phyloP scores from a whole-genome alignment of 2,113 vertebrate species.

The Himantopus leucocephalus region DNA sequence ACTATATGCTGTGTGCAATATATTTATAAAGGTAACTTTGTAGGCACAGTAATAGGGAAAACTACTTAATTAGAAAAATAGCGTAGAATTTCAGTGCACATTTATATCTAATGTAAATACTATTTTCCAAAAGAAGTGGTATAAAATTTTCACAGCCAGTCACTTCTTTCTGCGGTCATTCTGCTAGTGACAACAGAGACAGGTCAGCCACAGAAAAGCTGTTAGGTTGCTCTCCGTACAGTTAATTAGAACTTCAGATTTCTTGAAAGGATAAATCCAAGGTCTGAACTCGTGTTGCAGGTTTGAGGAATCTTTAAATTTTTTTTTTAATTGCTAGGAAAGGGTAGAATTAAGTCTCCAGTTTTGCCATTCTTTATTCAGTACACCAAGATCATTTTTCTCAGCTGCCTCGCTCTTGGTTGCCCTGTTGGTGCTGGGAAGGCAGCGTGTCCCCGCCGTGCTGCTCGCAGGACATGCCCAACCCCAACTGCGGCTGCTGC shows the following conservation, averaged over 20 bases:
- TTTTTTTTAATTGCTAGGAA: background rate
- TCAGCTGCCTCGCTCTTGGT: too few relatives aligned
- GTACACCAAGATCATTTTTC: fast-evolving
- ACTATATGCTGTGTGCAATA: background rate
- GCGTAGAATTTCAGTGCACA: background rate
- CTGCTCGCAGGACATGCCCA: too few relatives aligned
- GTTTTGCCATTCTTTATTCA: background rate
- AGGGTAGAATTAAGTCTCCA: background rate
- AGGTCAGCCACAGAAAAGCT: background rate
- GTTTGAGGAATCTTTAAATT: background rate
- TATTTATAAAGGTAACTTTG: background rate
- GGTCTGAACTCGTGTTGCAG: background rate
- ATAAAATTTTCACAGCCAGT: background rate
- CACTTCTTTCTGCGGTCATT: background rate
- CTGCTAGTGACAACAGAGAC: background rate
- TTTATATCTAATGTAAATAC: background rate
- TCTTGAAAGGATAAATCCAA: background rate
- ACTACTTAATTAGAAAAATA: background rate
- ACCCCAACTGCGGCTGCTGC: too few relatives aligned
- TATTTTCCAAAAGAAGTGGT: background rate
- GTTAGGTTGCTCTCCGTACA: background rate
- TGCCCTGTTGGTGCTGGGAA: background rate
- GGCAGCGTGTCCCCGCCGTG: too few relatives aligned
- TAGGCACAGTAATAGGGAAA: background rate
- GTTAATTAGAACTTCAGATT: background rate